Conservation (phyloP, 2,113 vertebrate species). For the Seriola dumerili region DNA sequence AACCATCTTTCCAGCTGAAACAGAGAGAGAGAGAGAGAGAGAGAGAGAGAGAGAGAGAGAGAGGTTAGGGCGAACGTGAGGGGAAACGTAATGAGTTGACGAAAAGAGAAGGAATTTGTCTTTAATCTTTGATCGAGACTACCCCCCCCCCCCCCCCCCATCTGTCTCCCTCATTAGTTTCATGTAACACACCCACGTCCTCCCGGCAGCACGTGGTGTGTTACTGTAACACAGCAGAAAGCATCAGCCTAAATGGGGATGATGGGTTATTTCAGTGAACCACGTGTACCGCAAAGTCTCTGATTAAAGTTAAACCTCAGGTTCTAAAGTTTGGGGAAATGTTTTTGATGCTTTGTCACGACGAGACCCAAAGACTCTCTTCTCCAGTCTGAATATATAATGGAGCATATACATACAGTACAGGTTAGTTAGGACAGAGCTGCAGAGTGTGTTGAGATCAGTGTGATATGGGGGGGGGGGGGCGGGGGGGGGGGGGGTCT, state of each 20-base stretch:
- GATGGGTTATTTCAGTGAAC: neutral
- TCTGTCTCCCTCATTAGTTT: constrained; percentile 29
- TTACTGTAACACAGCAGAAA: constrained; percentile 18
- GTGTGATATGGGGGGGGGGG: neutral
- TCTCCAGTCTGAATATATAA: no score
- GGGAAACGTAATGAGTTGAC: neutral
- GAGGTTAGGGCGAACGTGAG: constrained; percentile 8
- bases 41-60: neutral
- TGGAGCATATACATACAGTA: no score
- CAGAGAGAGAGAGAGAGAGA: constrained; percentile 15
- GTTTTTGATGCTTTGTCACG: neutral
- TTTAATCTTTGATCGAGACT: constrained; percentile 27
- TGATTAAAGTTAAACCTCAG: neutral
- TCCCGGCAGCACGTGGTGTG: constrained; percentile 5
- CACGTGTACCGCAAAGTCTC: constrained; percentile 1
- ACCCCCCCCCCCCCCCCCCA: neutral
- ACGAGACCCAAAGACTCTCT: no score
- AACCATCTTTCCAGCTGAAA: constrained; percentile 96
- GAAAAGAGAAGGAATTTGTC: neutral
- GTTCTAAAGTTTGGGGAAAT: neutral
- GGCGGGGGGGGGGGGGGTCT: neutral
- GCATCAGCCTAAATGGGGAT: neutral
- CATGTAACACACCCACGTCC: neutral
- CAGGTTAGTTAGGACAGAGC: no score
- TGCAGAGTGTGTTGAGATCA: no score